Evolutionary conservation across 2,888 invertebrate species (phyloP).

Genomic region (Kryphioiulus occultus): DNA sequence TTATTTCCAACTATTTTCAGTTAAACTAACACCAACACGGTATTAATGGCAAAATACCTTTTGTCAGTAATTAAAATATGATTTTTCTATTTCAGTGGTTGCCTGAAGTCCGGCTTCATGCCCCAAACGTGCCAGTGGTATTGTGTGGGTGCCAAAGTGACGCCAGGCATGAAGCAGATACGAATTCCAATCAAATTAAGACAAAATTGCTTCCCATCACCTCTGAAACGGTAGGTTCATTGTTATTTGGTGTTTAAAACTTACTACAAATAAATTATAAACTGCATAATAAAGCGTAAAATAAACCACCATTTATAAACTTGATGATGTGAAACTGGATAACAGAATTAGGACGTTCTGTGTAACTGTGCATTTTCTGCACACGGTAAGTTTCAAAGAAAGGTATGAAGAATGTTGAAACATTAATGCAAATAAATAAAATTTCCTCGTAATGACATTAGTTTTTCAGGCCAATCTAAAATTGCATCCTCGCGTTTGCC

Average conservation of each 20-base stretch:
- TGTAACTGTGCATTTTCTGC: too few species aligned
- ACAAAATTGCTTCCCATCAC: slow-evolving; percentile 68
- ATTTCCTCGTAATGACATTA: not conserved
- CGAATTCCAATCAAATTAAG: slow-evolving; percentile 68
- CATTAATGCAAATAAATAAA: not conserved
- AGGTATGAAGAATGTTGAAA: not conserved
- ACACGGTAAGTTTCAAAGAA: too few species aligned
- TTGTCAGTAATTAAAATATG: not conserved
- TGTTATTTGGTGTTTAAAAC: not conserved
- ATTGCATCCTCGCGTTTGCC: not conserved
- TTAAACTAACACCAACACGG: not conserved
- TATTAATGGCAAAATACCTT: not conserved
- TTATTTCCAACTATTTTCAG: too few species aligned
- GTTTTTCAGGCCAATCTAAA: not conserved
- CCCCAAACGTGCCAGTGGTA: slow-evolving; percentile 69
- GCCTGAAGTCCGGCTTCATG: slow-evolving; percentile 71
- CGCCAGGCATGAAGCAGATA: slow-evolving; percentile 70
- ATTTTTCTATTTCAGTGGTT: slow-evolving; percentile 68
- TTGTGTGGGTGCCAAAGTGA: slow-evolving; percentile 74
- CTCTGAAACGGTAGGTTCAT: slow-evolving; percentile 66
- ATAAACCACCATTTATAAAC: too few species aligned
- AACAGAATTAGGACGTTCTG: too few species aligned
- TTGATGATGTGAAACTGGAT: too few species aligned
- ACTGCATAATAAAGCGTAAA: too few species aligned
- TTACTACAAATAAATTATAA: too few species aligned